phyloP scores from a whole-genome alignment of 2,888 invertebrate genomes.

The Petrolisthes manimaculis region DNA sequence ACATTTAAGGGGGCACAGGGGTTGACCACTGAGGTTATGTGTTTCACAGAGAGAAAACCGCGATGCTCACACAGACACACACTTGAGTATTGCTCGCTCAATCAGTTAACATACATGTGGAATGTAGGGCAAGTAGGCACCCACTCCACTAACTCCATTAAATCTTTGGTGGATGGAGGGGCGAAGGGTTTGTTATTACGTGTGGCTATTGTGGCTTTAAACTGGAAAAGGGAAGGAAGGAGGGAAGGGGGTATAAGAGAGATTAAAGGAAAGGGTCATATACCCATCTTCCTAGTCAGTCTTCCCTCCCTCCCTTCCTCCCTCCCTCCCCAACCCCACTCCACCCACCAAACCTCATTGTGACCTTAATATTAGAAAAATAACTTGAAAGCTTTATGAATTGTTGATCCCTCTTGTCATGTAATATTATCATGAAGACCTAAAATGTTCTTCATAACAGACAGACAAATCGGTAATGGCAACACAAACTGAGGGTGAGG shows the following conservation, averaged over 20 bases:
- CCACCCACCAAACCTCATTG: constrained; percentile 9
- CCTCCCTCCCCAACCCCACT: constrained; percentile 21
- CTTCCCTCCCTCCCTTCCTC: constrained; percentile 4
- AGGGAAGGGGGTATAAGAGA: background rate
- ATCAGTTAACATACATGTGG: constrained; percentile 56
- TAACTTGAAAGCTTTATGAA: constrained; percentile 39
- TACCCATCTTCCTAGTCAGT: background rate
- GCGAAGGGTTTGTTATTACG: background rate
- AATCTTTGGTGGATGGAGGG: constrained; percentile 26
- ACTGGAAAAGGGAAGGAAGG: background rate
- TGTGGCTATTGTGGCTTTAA: background rate
- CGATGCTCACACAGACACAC: constrained; percentile 50
- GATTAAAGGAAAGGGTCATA: background rate
- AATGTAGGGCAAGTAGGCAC: constrained; percentile 59
- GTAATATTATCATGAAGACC: constrained; percentile 35
- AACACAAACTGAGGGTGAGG: constrained; percentile 24
- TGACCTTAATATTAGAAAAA: constrained; percentile 53
- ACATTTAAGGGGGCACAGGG: constrained; percentile 47
- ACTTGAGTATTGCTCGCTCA: constrained; percentile 63
- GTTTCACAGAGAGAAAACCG: constrained; percentile 62
- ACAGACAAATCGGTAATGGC: constrained; percentile 31
- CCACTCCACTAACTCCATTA: constrained; percentile 55
- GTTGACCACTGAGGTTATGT: constrained; percentile 63
- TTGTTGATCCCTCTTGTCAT: constrained; percentile 58
- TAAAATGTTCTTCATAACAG: constrained; percentile 28